Base-by-base conservation (phyloP, 2,797 vertebrate genomes). In the Spondyliosoma cantharus region DNA sequence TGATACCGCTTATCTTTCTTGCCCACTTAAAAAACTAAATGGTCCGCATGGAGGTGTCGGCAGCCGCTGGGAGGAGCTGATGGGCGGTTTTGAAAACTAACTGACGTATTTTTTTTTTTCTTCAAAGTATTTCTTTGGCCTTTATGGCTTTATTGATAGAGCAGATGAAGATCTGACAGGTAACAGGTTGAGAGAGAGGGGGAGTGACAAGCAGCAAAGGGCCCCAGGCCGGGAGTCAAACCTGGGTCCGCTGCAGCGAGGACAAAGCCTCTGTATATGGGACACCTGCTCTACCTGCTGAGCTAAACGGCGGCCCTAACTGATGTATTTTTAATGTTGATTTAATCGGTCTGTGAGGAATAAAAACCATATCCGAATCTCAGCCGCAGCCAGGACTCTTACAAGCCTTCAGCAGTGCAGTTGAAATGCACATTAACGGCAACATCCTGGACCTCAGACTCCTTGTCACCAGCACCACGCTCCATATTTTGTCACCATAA, bases 1-100 rank as follows among this genome's bases (percentile, higher is more conserved):
- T 14, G 45, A 68, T 64, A 22, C 43, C 45, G 46, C 29, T 76
- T 24, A 68, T 80, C 76, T 52, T 50, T 69, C 3, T 72, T 14
- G 56, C 37, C 22, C 63, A 72, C 77, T 67, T 66, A 75, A 69
- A 37, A 81, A 8, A 67, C 20, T 78, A 15, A 50, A 16, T 15
- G n/a, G 11, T 62, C n/a, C 20, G 54, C 46, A 7, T 65, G 76
- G 54, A 45, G 48, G 74, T 65, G 37, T 71, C 43, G 66, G 43
- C 17, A 16, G 37, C 3, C 48, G 43, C 19, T 16, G 11, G 5
- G 22, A 22, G 24, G 22, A 45, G 17, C 9, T 37, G 20, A 42
- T 20, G 16, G 7, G 5, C 2, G n/a, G n/a, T n/a, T 2, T 29
- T 1, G 17, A 58, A 8, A 59, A 59, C 1, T 3, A 37, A 25